Evolutionary conservation across 2,888 invertebrate genomes (phyloP).

Genomic region (Stenoptilia bipunctidactyla): DNA sequence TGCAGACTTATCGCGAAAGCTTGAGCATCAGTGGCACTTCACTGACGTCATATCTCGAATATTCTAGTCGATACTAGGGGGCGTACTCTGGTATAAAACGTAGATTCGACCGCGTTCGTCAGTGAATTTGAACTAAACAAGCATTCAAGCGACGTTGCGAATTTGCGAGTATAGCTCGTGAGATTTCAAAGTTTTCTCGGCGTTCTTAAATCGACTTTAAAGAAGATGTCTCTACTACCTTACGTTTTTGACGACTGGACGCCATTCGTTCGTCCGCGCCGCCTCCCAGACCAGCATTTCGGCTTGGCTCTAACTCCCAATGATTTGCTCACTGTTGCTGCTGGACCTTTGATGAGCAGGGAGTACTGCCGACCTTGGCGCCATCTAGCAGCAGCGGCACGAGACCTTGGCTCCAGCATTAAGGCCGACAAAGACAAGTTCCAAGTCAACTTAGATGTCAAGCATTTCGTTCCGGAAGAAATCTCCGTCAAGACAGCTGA

Average conservation of each 20-base stretch:
- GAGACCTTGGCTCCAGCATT: slow-evolving; percentile 67
- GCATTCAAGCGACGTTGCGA: not conserved
- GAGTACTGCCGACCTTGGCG: slow-evolving; percentile 58
- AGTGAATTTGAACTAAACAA: not conserved
- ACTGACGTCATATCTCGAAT: not conserved
- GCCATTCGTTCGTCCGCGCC: slow-evolving; percentile 43
- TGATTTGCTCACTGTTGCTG: slow-evolving; percentile 39
- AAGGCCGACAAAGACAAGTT: slow-evolving; percentile 57
- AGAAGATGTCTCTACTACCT: slow-evolving; percentile 37
- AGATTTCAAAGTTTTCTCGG: not conserved
- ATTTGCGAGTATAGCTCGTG: not conserved
- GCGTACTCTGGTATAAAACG: not conserved
- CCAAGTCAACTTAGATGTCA: slow-evolving; percentile 77
- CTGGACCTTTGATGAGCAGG: slow-evolving; percentile 28
- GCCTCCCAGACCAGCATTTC: slow-evolving; percentile 66
- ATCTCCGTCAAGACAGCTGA: slow-evolving; percentile 81
- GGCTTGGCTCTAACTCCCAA: slow-evolving; percentile 62
- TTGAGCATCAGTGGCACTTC: no score
- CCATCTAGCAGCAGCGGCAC: slow-evolving; percentile 52
- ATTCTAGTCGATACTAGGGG: not conserved
- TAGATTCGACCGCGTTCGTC: not conserved
- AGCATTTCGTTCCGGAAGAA: slow-evolving; percentile 82
- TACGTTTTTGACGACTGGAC: slow-evolving; percentile 27
- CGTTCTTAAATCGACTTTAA: not conserved
- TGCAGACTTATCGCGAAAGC: no score